Percentiles rank a stretch among this genome's conserved stretches.
Conservation (phyloP, 2,888 invertebrate genomes). For the Brenthis hecate region DNA sequence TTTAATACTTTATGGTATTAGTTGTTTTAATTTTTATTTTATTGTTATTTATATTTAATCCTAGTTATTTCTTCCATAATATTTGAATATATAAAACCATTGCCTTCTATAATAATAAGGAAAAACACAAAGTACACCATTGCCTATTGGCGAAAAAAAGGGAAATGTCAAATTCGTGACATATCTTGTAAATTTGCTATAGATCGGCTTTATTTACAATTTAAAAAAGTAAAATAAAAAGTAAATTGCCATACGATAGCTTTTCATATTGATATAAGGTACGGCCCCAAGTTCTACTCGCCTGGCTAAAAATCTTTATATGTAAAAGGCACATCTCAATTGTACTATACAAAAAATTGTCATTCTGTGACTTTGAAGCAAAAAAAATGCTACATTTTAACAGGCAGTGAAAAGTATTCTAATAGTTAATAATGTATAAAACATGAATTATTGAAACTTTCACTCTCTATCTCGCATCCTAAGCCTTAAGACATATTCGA, state of each 20-base stretch:
- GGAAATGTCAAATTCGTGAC: too few species aligned
- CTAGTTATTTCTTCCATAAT: too few species aligned
- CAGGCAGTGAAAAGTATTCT: constrained; percentile 6
- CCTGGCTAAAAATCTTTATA: constrained; percentile 6
- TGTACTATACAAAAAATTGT: constrained; percentile 17
- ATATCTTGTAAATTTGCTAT: background rate
- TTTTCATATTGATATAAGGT: background rate
- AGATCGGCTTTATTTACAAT: background rate
- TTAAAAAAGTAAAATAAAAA: background rate
- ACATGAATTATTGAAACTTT: background rate
- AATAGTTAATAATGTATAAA: background rate
- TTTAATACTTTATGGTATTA: background rate
- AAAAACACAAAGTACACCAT: too few species aligned
- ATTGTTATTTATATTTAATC: too few species aligned
- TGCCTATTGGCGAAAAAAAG: too few species aligned
- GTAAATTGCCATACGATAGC: background rate
- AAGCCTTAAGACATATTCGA: background rate
- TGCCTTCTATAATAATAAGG: too few species aligned
- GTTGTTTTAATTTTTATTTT: background rate
- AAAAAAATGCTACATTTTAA: constrained; percentile 1
- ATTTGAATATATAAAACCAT: too few species aligned
- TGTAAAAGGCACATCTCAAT: constrained; percentile 24
- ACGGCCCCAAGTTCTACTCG: background rate
- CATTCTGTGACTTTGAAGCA: background rate
- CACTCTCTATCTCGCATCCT: background rate